These are phyloP conservation scores for Proterorhinus semilunaris DNA, from an alignment of 2,113 vertebrate species.

Conservation along the genomic window DNA sequence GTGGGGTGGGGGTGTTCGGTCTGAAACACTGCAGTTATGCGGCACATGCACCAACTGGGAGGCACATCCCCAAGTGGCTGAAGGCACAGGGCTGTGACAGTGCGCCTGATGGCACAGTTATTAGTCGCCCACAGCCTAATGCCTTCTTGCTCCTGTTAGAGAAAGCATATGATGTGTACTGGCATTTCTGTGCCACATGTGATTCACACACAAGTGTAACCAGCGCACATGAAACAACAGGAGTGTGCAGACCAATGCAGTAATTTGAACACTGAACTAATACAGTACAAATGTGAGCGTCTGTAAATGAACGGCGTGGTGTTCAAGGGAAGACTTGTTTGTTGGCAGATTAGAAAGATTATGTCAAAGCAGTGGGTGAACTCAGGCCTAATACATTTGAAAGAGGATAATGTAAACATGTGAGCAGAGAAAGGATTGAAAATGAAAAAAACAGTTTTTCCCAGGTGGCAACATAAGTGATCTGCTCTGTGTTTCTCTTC, in stretches of 20 bases:
- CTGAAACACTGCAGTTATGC: not conserved
- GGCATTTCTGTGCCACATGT: slow-evolving; percentile 58
- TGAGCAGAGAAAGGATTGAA: not conserved
- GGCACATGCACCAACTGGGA: not conserved
- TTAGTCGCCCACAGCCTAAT: slow-evolving; percentile 14
- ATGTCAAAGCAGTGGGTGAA: slow-evolving; percentile 15
- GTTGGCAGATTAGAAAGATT: slow-evolving; percentile 47
- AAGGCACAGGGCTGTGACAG: slow-evolving; percentile 16
- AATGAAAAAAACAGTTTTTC: not conserved
- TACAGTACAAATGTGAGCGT: not conserved
- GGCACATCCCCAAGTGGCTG: slow-evolving; percentile 19
- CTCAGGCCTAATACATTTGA: slow-evolving; percentile 25
- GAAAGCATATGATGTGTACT: slow-evolving; percentile 41
- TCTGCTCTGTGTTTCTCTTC: not conserved
- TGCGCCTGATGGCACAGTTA: slow-evolving; percentile 36
- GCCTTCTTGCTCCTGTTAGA: slow-evolving; percentile 25
- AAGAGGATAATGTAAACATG: slow-evolving; percentile 13
- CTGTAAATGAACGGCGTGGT: not conserved
- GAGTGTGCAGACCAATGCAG: not conserved
- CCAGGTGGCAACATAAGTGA: not conserved
- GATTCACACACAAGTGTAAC: slow-evolving; percentile 30
- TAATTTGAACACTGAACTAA: not conserved
- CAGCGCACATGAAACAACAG: slow-evolving; percentile 15
- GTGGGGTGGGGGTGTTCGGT: not conserved
- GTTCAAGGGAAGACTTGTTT: slow-evolving; percentile 7